Base-by-base conservation (phyloP, 1,140 invertebrate genomes). In the Pogonomyrmex barbatus region DNA sequence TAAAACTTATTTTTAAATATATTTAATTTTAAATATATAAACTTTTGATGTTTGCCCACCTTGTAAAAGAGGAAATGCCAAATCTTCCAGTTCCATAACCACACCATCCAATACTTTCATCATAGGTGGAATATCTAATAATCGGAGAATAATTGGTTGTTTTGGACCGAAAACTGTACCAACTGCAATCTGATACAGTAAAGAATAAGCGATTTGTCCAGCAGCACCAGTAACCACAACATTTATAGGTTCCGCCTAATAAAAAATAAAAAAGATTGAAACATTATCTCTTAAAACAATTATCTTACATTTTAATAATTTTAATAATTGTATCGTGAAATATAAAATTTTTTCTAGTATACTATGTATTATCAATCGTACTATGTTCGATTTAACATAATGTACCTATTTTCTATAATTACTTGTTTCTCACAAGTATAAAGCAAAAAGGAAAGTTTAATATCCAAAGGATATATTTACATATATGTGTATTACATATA, bases 171-270 rank as follows among this genome's bases (percentile, higher is more conserved):
- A 99, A 0, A 99, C 99, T 96, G 99, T 97, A 89, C 99, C 99
- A 92, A 98, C 98, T 24, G 98, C 98, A 90, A 99, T 96, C 95
- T 98, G 98, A 92, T 98, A 99, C 0, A 99, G 94, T 42, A 99
- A 95, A 0, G 99, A 99, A 94, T 99, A 99, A 58, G 98, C 99
- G 91, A 99, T 99, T 95, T 99, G 99, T 24, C 99, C 99, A 75
- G 98, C 98, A 92, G 99, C 99, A 87, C 99, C 99, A 84, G 99
- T 99, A 10, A 99, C 97, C 67, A 99, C 97, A 87, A 99, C 99
- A 95, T 97, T 97, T 91, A 99, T 97, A 93, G 98, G 97, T 95
- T 97, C 97, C 90, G 96, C 94, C 97, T 97, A 63, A 50, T 77
- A 42, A 4, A 56, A 60, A 36, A 60, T 75, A 12, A 82, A 12